These are phyloP conservation scores for Polymixis lichenea DNA, from an alignment of 2,888 invertebrate genomes.

Conservation along the genomic window DNA sequence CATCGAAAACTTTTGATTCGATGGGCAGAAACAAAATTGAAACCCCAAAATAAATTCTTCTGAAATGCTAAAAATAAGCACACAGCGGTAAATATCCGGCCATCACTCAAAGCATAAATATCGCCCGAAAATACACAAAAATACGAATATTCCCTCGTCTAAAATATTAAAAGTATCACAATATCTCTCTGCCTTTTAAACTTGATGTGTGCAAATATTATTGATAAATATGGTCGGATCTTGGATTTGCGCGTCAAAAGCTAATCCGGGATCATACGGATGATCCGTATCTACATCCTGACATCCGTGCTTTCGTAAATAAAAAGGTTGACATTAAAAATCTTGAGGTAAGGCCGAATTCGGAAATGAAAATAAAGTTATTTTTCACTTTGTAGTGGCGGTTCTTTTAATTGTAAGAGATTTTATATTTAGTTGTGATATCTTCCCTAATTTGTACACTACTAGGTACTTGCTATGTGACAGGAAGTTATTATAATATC, in stretches of 20 bases:
- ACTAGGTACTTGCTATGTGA: too few relatives aligned
- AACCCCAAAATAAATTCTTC: background rate
- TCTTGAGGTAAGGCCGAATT: background rate
- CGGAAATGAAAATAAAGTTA: background rate
- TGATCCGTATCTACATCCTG: conserved; percentile 20
- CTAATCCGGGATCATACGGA: conserved; percentile 39
- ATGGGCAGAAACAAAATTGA: background rate
- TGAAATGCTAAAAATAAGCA: background rate
- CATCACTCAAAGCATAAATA: conserved; percentile 28
- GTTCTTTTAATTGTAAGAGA: too few relatives aligned
- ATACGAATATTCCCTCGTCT: conserved; percentile 6
- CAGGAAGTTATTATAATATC: too few relatives aligned
- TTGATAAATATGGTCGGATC: conserved; percentile 35
- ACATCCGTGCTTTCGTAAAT: conserved; percentile 19
- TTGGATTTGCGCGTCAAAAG: conserved; percentile 43
- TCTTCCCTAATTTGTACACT: too few relatives aligned
- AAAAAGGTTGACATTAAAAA: conserved; percentile 5
- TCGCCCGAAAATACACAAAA: conserved; percentile 8
- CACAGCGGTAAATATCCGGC: background rate
- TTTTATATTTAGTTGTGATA: too few relatives aligned
- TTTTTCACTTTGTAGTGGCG: background rate
- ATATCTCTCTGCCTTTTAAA: conserved; percentile 27
- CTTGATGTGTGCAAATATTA: conserved; percentile 44
- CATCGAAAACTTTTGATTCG: background rate
- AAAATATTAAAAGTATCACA: conserved; percentile 34